A percentile compares a stretch with the other conserved stretches of the same genome.
Evolutionary conservation across 2,888 invertebrate species (phyloP).

Genomic region (Xestia rhomboidea): DNA sequence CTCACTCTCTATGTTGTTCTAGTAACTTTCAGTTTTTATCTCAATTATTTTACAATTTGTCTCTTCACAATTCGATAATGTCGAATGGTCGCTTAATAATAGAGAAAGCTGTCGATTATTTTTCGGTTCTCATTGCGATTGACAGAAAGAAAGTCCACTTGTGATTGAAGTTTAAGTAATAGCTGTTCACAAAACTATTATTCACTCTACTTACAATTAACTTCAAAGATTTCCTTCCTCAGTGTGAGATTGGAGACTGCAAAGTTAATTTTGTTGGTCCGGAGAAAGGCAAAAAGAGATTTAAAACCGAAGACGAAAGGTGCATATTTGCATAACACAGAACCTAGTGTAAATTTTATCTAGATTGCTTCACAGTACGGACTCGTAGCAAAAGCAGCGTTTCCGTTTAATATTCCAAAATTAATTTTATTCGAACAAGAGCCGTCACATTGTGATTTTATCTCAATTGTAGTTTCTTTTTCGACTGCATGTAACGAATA

Average conservation of each 20-base stretch:
- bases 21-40: neutral
- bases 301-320: constrained; percentile 2
- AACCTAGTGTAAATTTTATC: constrained; percentile 17
- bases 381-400: constrained; percentile 6
- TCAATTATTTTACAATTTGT: constrained; percentile 2
- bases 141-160: constrained; percentile 76
- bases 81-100: constrained; percentile 30
- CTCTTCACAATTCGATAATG: constrained; percentile 3
- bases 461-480: constrained; percentile 29
- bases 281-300: constrained; percentile 21
- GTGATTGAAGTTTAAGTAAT: constrained; percentile 55
- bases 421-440: constrained; percentile 27
- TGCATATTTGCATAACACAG: constrained; percentile 16
- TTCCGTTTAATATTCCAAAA: constrained; percentile 39
- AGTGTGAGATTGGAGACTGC: neutral
- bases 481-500: constrained; percentile 34
- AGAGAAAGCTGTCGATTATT: constrained; percentile 65
- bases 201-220: constrained; percentile 7
- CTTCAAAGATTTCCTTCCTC: neutral
- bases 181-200: constrained; percentile 18
- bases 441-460: constrained; percentile 16
- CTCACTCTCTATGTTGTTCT: neutral
- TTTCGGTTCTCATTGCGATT: constrained; percentile 72
- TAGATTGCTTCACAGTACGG: constrained; percentile 35
- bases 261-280: constrained; percentile 20